Percentiles rank a stretch among this genome's conserved stretches.
Evolutionary conservation across 2,888 invertebrate genomes (phyloP).

Genomic region (Diachrysia chrysitis): DNA sequence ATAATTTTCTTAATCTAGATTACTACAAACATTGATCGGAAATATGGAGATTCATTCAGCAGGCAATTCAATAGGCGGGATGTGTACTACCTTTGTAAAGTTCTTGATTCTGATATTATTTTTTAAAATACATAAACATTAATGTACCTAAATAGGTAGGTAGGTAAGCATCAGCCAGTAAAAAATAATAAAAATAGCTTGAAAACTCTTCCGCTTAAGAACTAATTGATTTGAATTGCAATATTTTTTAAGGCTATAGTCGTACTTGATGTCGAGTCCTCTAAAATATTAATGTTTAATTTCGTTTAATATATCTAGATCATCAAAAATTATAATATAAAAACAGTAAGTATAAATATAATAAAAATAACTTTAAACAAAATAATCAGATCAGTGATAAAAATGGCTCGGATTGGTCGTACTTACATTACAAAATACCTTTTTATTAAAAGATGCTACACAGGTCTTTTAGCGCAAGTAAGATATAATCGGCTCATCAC

Average conservation of each 20-base stretch:
- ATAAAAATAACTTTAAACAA: slow-evolving; percentile 56
- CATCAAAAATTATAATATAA: slow-evolving; percentile 44
- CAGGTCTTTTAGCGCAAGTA: neutral
- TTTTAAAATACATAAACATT: neutral
- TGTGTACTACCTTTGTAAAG: slow-evolving; percentile 22
- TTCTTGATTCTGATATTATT: neutral
- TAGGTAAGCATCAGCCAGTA: too few relatives aligned
- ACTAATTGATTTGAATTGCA: neutral
- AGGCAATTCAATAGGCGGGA: slow-evolving; percentile 50
- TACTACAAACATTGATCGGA: slow-evolving; percentile 46
- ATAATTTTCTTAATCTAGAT: slow-evolving; percentile 49
- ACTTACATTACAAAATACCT: slow-evolving; percentile 52
- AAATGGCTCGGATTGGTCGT: slow-evolving; percentile 87
- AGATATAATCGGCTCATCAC: neutral
- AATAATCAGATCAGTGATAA: slow-evolving; percentile 63
- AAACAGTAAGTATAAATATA: slow-evolving; percentile 55
- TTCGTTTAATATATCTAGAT: neutral
- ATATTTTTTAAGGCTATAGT: neutral
- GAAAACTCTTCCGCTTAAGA: neutral
- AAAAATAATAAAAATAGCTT: neutral
- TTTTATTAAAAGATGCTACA: slow-evolving; percentile 13
- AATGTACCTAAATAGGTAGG: too few relatives aligned
- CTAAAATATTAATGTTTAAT: neutral
- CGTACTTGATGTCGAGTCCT: neutral
- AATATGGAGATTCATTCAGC: slow-evolving; percentile 50